Percentiles rank a stretch among this genome's conserved stretches.
These are phyloP conservation scores for Calycopis cecrops DNA, from an alignment of 1,140 invertebrate species.

Conservation along the genomic window DNA sequence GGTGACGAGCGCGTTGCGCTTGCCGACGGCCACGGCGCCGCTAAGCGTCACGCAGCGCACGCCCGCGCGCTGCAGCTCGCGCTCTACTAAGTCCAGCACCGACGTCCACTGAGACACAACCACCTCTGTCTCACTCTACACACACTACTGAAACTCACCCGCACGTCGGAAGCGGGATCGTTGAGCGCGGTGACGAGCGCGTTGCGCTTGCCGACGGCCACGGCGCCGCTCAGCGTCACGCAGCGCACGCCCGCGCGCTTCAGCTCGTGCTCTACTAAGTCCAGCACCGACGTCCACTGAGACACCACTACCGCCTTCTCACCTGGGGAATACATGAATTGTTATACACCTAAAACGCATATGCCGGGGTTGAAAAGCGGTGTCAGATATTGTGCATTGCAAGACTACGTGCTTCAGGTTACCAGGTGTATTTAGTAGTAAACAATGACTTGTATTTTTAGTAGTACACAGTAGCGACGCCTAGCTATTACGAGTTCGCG, in stretches of 20 bases:
- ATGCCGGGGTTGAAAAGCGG: too few species aligned
- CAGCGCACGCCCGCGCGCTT: constrained; percentile 69
- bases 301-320: constrained; percentile 91
- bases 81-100: constrained; percentile 81
- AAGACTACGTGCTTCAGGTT: too few species aligned
- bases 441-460: too few species aligned
- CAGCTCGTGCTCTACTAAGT: constrained; percentile 81
- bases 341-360: too few species aligned
- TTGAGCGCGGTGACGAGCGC: constrained; percentile 85
- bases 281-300: constrained; percentile 88
- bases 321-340: too few species aligned
- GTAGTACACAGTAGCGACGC: too few species aligned
- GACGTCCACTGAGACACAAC: constrained; percentile 93
- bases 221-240: constrained; percentile 80
- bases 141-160: constrained; percentile 48
- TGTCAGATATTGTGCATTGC: too few species aligned
- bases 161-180: constrained; percentile 67
- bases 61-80: constrained; percentile 73
- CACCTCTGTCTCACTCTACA: constrained; percentile 85
- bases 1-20: constrained; percentile 79
- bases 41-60: constrained; percentile 79
- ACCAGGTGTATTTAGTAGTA: too few species aligned
- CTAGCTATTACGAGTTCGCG: too few species aligned
- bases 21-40: constrained; percentile 79
- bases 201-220: constrained; percentile 78